Base-by-base conservation (phyloP, 2,888 invertebrate genomes). In the Plagiodera versicolora region DNA sequence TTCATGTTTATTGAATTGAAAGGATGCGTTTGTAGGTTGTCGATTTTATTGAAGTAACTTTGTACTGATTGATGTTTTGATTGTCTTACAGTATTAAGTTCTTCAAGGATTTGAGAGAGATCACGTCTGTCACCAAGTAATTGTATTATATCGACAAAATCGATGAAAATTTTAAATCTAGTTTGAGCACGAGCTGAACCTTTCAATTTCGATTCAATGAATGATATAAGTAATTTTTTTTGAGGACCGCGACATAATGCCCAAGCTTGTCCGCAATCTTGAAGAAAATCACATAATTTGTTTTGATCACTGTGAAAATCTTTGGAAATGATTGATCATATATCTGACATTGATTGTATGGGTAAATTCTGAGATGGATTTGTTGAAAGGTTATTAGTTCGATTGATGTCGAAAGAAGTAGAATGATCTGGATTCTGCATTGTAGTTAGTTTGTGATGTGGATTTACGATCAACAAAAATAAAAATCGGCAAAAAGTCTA, bases 1-100 rank as follows among this genome's bases (percentile, higher is more conserved):
- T 48, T 19, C 20, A 18, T n/a, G 19, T 48, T 9, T 2, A 19
- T 49, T 49, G 49, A 49, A 49, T 49, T 49, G 24, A 49, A 49
- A 20, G 49, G n/a, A 28, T 49, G 28, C 9, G 28, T 49, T 49
- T 49, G 49, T 5, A 20, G 20, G 16, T 4, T 24, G 19, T 49
- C 49, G n/a, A 49, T 28, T 8, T 28, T 20, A 28, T 49, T 49
- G n/a, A 24, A 49, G 24, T 24, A 28, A 28, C 1, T 24, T 24
- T 28, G 28, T n/a, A 49, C 4, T 49, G n/a, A 49, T 18, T 49
- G 20, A 24, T 11, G 19, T 20, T 20, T 20, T 4, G 2, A 2
- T n/a, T 24, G 24, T 1, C 20, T 28, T 8, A 49, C 28, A n/a
- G 28, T 49, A 49, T 49, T 49, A n/a, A n/a, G n/a, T n/a, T n/a